Evolutionary conservation across 2,113 vertebrate species (phyloP).

Genomic region (Gopherus flavomarginatus): DNA sequence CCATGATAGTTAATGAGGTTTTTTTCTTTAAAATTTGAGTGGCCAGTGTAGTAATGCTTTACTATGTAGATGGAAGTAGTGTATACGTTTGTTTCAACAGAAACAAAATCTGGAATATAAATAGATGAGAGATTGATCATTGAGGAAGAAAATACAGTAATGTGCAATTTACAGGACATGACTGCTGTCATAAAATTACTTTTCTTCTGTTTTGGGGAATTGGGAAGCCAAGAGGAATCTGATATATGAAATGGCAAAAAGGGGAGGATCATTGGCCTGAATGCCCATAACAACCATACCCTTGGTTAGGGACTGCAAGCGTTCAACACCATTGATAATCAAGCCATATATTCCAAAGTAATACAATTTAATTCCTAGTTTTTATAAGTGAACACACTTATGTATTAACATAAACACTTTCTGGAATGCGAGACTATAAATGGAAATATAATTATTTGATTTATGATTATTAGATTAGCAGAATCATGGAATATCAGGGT

Average conservation of each 20-base stretch:
- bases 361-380: not conserved
- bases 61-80: not conserved
- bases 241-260: not conserved
- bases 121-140: not conserved
- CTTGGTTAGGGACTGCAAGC: not conserved
- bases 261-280: no score
- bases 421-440: not conserved
- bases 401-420: not conserved
- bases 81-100: not conserved
- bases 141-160: not conserved
- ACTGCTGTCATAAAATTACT: not conserved
- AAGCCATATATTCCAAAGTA: not conserved
- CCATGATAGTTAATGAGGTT: not conserved
- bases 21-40: not conserved
- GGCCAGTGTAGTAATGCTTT: not conserved
- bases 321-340: not conserved
- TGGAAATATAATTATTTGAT: not conserved
- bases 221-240: no score
- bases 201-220: rapidly evolving
- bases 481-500: not conserved
- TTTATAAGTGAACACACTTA: not conserved
- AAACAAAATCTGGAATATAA: not conserved
- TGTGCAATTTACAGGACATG: rapidly evolving
- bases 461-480: not conserved
- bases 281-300: rapidly evolving